Evolutionary conservation across 2,113 vertebrate genomes (phyloP), one percentile per base, ranked within the genome.

Genomic region (Falcunculus frontatus): DNA sequence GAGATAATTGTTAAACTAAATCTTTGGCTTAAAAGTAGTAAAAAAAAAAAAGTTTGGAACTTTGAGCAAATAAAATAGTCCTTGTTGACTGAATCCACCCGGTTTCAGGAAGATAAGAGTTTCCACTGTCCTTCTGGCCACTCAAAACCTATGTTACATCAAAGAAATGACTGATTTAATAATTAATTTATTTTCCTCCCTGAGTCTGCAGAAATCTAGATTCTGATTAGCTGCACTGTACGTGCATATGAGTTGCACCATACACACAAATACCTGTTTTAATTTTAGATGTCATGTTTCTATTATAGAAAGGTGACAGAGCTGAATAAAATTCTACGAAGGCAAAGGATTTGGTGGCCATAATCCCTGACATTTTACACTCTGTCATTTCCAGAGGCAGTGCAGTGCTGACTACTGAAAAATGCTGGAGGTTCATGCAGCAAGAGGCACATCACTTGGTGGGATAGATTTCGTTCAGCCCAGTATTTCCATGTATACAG

Each of bases 401-500:
- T 13, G 30, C 67, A 75, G 73, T 84, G 85, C 90, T 95, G 93
- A 95, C 84, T 77, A n/a, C 53, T 76, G 84, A 90, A 87, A 94
- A 94, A 75, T 7, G 22, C 53, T 69, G 75, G n/a, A 64, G 65
- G 73, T 84, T 91, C 95, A 63, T 44, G 87, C 93, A 77, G 85
- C 67, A 87, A 73, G 72, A 91, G 74, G 78, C 95, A 82, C 84
- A 88, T 79, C 67, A 12, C 80, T 87, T 20, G 50, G 33, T 46
- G 55, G 87, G 95, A 97, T 96, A 76, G 64, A 96, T 97, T 97
- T 97, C 96, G 7, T 95, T 89, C 94, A 92, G 87, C 59, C 70
- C 83, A 78, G 23, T 44, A 91, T 85, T 91, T 89, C 90, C 77
- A 74, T 19, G 57, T 42, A 39, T 68, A 73, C 47, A 85, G 96